phyloP scores from a whole-genome alignment of 2,888 invertebrate genomes.

The Elegia similella region DNA sequence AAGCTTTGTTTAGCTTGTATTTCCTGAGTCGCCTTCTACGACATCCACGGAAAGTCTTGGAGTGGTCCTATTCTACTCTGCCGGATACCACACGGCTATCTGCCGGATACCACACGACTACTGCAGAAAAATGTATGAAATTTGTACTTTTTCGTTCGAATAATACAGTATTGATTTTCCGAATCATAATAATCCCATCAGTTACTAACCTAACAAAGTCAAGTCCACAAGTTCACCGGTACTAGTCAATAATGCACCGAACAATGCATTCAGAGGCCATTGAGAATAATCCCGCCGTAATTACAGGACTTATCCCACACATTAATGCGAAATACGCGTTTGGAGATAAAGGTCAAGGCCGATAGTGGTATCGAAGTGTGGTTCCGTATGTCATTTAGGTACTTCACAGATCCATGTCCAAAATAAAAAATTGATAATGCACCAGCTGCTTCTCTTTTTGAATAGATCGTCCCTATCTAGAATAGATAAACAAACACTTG shows the following conservation, averaged over 20 bases:
- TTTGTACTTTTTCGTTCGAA: not conserved
- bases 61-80: too few species aligned
- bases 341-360: constrained; percentile 32
- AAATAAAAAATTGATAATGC: too few species aligned
- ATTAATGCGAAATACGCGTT: constrained; percentile 56
- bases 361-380: not conserved
- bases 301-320: constrained; percentile 37
- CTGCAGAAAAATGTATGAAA: too few species aligned
- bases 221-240: not conserved
- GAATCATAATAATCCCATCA: not conserved
- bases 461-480: too few species aligned
- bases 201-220: not conserved
- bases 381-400: constrained; percentile 8
- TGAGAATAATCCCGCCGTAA: constrained; percentile 22
- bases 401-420: too few species aligned
- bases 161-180: not conserved
- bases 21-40: too few species aligned
- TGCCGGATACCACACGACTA: too few species aligned
- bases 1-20: too few species aligned
- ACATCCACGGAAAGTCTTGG: too few species aligned
- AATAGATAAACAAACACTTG: too few species aligned
- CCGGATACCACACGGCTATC: too few species aligned
- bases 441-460: too few species aligned
- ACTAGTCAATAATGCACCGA: constrained; percentile 2
- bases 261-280: constrained; percentile 11